Conservation (phyloP, 2,797 vertebrate species). For the Enteromius viviparus region DNA sequence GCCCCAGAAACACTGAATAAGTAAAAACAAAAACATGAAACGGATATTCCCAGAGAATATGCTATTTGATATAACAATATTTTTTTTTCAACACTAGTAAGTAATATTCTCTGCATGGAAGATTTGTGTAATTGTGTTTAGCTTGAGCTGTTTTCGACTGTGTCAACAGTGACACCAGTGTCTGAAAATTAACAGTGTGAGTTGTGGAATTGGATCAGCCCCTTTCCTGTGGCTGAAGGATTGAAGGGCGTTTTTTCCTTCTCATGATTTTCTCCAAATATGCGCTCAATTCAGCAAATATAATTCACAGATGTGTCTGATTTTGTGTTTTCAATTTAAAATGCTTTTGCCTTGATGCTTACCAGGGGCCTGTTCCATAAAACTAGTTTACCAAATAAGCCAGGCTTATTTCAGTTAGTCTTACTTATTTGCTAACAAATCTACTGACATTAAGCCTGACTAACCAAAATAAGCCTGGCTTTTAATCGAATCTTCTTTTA, state of each 20-base stretch:
- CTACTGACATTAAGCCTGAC: no score
- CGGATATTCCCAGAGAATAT: neutral
- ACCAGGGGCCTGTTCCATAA: no score
- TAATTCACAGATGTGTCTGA: constrained; percentile 6
- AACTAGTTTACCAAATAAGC: no score
- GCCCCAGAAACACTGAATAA: neutral
- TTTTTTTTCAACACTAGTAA: neutral
- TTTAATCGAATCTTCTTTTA: no score
- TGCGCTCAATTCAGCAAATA: neutral
- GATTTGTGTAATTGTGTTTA: constrained; percentile 18
- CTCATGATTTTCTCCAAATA: neutral
- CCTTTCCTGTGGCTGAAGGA: neutral
- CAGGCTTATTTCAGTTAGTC: no score
- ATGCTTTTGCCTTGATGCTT: neutral
- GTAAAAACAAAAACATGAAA: neutral
- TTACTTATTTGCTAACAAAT: no score
- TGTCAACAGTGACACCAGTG: neutral
- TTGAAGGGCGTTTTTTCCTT: neutral
- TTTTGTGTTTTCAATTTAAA: neutral
- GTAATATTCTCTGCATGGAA: neutral
- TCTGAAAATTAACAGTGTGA: constrained; percentile 1
- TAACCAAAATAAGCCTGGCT: no score
- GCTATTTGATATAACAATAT: neutral
- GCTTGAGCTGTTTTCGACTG: neutral
- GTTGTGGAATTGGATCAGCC: neutral